phyloP scores from a whole-genome alignment of 2,113 vertebrate genomes.

The Colossoma macropomum region DNA sequence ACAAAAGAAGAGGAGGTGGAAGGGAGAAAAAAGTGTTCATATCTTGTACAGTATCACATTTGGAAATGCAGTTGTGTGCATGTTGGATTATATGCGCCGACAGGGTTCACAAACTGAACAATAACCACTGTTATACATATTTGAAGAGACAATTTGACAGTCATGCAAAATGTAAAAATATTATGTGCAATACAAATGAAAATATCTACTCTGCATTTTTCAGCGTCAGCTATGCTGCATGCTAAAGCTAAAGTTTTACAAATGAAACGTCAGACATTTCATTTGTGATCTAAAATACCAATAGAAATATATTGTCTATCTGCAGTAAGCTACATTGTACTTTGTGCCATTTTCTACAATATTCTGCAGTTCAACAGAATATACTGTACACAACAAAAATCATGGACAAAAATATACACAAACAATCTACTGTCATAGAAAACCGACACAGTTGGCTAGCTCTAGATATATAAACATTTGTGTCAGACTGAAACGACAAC shows the following conservation, averaged over 20 bases:
- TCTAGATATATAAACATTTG: conserved; percentile 35
- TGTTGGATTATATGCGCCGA: conserved; percentile 6
- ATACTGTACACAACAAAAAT: conserved; percentile 43
- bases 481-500: conserved; percentile 22
- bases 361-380: conserved; percentile 40
- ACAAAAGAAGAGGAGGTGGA: conserved; percentile 8
- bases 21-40: not conserved
- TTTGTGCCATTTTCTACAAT: conserved; percentile 42
- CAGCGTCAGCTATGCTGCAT: conserved; percentile 12
- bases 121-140: conserved; percentile 12
- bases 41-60: not conserved
- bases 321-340: conserved; percentile 50
- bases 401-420: conserved; percentile 38
- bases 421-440: conserved; percentile 42
- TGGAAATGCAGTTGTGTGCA: conserved; percentile 26
- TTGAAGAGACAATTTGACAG: conserved; percentile 17
- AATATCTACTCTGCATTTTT: conserved; percentile 17
- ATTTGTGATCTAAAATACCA: conserved; percentile 34
- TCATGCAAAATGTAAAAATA: conserved; percentile 47
- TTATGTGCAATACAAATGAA: conserved; percentile 19
- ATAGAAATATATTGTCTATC: conserved; percentile 37
- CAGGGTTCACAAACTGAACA: conserved; percentile 32
- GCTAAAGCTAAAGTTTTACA: conserved; percentile 25
- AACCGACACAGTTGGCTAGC: conserved; percentile 39
- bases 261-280: not conserved